A percentile compares a stretch with the other conserved stretches of the same genome.
Conservation (phyloP, 2,888 invertebrate genomes). For the Yponomeuta sedellus region DNA sequence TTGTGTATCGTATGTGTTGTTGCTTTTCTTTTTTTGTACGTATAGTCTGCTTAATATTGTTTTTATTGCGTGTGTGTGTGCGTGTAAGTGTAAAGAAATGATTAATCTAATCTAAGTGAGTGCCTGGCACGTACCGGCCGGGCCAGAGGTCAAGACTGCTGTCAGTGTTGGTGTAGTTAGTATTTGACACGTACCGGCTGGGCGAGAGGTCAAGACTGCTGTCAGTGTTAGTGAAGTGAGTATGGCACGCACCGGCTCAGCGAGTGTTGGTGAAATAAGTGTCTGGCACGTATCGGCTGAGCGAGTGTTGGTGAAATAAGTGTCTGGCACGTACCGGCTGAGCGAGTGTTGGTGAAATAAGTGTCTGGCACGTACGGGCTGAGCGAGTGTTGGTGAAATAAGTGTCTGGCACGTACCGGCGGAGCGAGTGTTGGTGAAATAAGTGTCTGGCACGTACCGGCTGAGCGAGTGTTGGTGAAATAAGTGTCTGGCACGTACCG, state of each 20-base stretch:
- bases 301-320: slow-evolving; percentile 66
- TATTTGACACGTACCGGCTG: no score
- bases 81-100: no score
- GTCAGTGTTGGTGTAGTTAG: no score
- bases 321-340: slow-evolving; percentile 60
- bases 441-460: slow-evolving; percentile 52
- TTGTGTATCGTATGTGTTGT: no score
- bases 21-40: no score
- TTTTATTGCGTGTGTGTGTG: no score
- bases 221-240: background rate
- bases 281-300: slow-evolving; percentile 67
- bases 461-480: slow-evolving; percentile 77
- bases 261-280: background rate
- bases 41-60: no score
- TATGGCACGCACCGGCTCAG: no score
- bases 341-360: slow-evolving; percentile 73
- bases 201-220: background rate
- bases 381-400: slow-evolving; percentile 73
- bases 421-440: slow-evolving; percentile 75
- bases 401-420: slow-evolving; percentile 57
- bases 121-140: no score
- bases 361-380: slow-evolving; percentile 60
- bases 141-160: no score
- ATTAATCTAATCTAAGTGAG: no score
- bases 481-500: slow-evolving; percentile 50